Base-by-base conservation (phyloP, 2,888 invertebrate species). In the Sinohyriopsis cumingii region DNA sequence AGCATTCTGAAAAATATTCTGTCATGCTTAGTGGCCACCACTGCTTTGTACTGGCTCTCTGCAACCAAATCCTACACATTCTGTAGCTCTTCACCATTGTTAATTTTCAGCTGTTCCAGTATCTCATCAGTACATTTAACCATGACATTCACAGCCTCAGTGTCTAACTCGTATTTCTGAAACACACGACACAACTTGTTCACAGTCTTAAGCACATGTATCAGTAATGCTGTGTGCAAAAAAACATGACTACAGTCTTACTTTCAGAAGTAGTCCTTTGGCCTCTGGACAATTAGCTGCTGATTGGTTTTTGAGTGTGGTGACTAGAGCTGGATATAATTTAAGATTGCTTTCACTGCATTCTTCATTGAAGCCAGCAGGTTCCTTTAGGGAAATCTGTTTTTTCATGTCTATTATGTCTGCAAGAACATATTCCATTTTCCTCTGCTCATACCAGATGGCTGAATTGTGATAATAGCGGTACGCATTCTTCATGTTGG, bases 1-100 rank as follows among this genome's bases (percentile, higher is more conserved):
- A 25, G 59, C 45, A n/a, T 28, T 68, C 63, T 76, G 72, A 63
- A 73, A 76, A 54, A 63, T 22, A 73, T 76, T 19, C 67, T 55
- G 15, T 59, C 12, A 0, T 63, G 56, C 22, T 65, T 63, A 4
- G 57, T 73, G 66, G 67, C 76, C 9, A 19, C 55, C 4, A 71
- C 59, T 54, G 59, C 69, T 56, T 59, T 65, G 56, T 6, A 33
- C 7, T 7, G 9, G 7, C 7, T 33, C 5, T 65, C 24, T 18
- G 9, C 20, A 45, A 71, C 64, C 19, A 55, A 18, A 19, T n/a
- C 45, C 24, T 65, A 69, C 3, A 59, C 25, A 22, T 59, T 25
- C 15, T 65, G 22, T 0, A 72, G 67, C 1, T 55, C 33, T 18
- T 33, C 20, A 18, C 71, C 71, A 68, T 63, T 64, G 7, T 19